Base-by-base conservation (phyloP, 2,888 invertebrate genomes). In the Idaea straminata region DNA sequence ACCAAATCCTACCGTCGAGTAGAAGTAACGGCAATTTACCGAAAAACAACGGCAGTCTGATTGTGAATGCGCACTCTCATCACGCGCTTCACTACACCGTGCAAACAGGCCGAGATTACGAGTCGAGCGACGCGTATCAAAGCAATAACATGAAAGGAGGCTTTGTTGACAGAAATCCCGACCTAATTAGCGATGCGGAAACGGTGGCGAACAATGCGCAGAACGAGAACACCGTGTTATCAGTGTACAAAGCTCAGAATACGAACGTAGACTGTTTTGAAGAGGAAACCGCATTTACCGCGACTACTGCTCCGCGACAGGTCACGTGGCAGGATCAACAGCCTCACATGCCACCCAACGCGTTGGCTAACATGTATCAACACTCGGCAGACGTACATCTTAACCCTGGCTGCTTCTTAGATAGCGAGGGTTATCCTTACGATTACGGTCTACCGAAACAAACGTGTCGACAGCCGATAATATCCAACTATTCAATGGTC, bases 121-220 rank as follows among this genome's bases (percentile, higher is more conserved):
- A 95, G 63, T 92, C 94, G 74, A 86, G 83, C 75, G 89, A 92
- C 78, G 80, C 87, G 74, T 92, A 89, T 85, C 90, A 89, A 83
- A 87, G 88, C 83, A 89, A 86, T 84, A 90, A 87, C 83, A 86
- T 91, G 80, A 92, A 91, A 89, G 87, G 88, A 89, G 87, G 88
- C 82, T 92, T 89, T 81, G 89, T 87, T 77, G 96, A 96, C 83
- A 95, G 95, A 86, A 96, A 96, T 87, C 96, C 96, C 65, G 96
- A 96, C 88, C 93, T 96, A 83, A 96, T 96, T 83, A 96, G 95
- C 87, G 96, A 96, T 82, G 95, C 95, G 74, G 96, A 96, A 88
- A 95, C 91, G 70, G 90, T 92, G 72, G 89, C 91, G 73, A 92
- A 91, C 84, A 92, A 91, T 82, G 79, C 87, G 72, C 90, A 90